A percentile compares a stretch with the other conserved stretches of the same genome.
phyloP scores from a whole-genome alignment of 2,797 vertebrate species.

The Ctenochaetus hawaiiensis region DNA sequence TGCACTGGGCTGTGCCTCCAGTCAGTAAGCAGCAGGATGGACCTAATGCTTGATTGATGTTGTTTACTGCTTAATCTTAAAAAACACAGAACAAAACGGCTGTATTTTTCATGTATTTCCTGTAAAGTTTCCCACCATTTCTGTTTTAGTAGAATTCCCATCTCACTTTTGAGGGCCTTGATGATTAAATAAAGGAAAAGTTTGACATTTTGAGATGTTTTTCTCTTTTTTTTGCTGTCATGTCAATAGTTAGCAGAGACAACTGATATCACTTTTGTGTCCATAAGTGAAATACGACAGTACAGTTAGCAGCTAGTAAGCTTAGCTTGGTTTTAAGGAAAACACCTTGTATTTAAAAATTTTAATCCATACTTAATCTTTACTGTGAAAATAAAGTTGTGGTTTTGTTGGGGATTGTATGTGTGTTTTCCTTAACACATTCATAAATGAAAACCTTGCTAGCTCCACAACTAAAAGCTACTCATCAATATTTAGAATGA shows the following conservation, averaged over 20 bases:
- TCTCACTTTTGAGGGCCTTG: not conserved
- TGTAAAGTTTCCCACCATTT: not conserved
- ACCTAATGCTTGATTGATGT: constrained; percentile 65
- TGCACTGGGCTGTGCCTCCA: constrained; percentile 70
- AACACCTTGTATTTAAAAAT: no score
- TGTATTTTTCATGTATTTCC: constrained; percentile 16
- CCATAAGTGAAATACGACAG: not conserved
- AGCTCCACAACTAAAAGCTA: no score
- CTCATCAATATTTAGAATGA: no score
- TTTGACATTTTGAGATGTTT: not conserved
- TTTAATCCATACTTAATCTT: no score
- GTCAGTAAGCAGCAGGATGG: constrained; percentile 68
- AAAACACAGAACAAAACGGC: constrained; percentile 3
- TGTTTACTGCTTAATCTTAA: constrained; percentile 45
- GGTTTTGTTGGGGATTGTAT: no score
- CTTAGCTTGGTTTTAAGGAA: no score
- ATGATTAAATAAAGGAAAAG: not conserved
- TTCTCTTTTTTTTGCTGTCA: not conserved
- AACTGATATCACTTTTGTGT: not conserved
- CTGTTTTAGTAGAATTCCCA: not conserved
- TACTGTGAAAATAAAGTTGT: no score
- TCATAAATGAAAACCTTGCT: no score
- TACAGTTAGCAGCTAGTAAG: not conserved
- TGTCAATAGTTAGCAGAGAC: not conserved
- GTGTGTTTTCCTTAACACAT: no score